Percentiles rank a stretch among this genome's conserved stretches.
phyloP scores from a whole-genome alignment of 2,888 invertebrate genomes.

The Tinea semifulvella region DNA sequence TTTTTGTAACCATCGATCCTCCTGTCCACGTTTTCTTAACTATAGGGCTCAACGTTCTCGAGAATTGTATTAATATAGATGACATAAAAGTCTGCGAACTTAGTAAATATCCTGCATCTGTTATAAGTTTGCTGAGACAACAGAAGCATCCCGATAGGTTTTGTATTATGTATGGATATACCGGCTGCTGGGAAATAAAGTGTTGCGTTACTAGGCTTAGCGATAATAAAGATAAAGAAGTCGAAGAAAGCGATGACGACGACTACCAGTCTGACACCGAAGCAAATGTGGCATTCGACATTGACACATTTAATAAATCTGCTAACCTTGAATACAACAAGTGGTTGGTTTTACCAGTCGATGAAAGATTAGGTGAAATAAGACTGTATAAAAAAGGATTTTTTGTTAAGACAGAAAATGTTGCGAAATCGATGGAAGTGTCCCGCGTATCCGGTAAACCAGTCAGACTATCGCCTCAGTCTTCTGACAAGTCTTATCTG shows the following conservation, averaged over 20 bases:
- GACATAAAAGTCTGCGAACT: slow-evolving; percentile 40
- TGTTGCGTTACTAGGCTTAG: slow-evolving; percentile 42
- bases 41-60: slow-evolving; percentile 31
- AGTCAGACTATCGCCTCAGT: slow-evolving; percentile 49
- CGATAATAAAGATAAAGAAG: slow-evolving; percentile 12
- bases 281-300: too few relatives aligned
- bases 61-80: slow-evolving; percentile 43
- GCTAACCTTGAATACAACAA: slow-evolving; percentile 22
- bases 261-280: too few relatives aligned
- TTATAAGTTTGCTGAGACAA: slow-evolving; percentile 46
- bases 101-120: slow-evolving; percentile 40
- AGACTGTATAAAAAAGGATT: slow-evolving; percentile 57
- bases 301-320: too few relatives aligned
- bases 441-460: slow-evolving; percentile 55
- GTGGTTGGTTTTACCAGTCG: slow-evolving; percentile 66
- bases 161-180: slow-evolving; percentile 48
- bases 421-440: slow-evolving; percentile 54
- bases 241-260: background rate
- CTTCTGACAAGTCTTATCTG: slow-evolving; percentile 26
- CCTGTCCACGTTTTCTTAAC: slow-evolving; percentile 50
- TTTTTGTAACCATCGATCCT: slow-evolving; percentile 35
- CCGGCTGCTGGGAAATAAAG: slow-evolving; percentile 50
- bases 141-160: slow-evolving; percentile 39
- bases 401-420: slow-evolving; percentile 60
- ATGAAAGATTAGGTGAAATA: slow-evolving; percentile 63